Conservation (phyloP, 2,113 vertebrate genomes). For the Rhagologus leucostigma region DNA sequence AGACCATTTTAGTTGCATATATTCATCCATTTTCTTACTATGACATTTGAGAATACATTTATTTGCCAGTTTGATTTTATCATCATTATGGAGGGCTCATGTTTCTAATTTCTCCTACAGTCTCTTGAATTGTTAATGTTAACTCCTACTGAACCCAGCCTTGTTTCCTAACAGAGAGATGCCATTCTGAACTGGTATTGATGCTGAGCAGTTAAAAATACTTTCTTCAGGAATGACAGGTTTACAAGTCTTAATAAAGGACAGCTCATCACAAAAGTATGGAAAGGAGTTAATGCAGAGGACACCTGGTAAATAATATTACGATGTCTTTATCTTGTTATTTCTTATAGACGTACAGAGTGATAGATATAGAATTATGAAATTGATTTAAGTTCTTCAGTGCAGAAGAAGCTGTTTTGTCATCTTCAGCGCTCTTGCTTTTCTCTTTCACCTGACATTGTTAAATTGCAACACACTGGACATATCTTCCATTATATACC, state of each 20-base stretch:
- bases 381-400: neutral
- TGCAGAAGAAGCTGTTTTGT: neutral
- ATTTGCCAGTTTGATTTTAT: constrained; percentile 61
- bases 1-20: constrained; percentile 49
- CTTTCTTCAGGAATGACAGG: neutral
- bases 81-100: constrained; percentile 58
- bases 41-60: constrained; percentile 38
- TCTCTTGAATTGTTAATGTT: constrained; percentile 72
- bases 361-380: neutral
- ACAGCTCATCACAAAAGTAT: neutral
- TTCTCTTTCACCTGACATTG: neutral
- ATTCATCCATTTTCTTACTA: constrained; percentile 37
- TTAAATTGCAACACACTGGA: neutral
- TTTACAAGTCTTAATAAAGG: constrained; percentile 6
- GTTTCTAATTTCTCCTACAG: constrained; percentile 69
- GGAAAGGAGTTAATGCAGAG: neutral
- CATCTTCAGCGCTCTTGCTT: neutral
- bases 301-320: neutral
- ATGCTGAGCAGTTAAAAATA: neutral
- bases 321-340: neutral
- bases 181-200: neutral
- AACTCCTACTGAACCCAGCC: constrained; percentile 63
- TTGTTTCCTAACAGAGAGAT: constrained; percentile 38
- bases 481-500: neutral
- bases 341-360: neutral